Percentiles rank a stretch among this genome's conserved stretches.
Evolutionary conservation across 2,113 vertebrate genomes (phyloP).

Genomic region (Halichoerus grypus): DNA sequence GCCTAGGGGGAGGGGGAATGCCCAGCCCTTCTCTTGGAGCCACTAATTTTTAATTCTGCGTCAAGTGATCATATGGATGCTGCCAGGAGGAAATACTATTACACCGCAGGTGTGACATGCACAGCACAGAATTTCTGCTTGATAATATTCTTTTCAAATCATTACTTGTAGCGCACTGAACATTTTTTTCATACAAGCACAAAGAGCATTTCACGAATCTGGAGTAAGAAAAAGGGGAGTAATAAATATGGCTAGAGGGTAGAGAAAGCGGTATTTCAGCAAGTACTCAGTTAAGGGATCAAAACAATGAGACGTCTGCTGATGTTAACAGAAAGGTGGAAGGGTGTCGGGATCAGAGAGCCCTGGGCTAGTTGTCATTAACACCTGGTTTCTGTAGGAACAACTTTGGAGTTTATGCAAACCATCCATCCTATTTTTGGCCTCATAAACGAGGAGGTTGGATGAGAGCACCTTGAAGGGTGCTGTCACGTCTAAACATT

Average conservation of each 20-base stretch:
- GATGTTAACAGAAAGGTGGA: conserved; percentile 35
- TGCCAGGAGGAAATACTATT: conserved; percentile 71
- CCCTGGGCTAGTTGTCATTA: background rate
- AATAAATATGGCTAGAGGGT: conserved; percentile 13
- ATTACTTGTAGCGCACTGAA: conserved; percentile 40
- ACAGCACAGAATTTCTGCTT: conserved; percentile 51
- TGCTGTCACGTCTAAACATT: background rate
- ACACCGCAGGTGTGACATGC: conserved; percentile 36
- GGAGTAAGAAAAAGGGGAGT: background rate
- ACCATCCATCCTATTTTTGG: background rate
- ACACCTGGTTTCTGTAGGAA: conserved; percentile 31
- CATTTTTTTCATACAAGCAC: conserved; percentile 35
- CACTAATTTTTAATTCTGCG: conserved; percentile 74
- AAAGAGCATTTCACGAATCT: conserved; percentile 61
- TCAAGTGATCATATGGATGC: conserved; percentile 72
- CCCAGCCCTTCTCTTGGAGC: background rate
- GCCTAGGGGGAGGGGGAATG: background rate
- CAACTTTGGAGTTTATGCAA: conserved; percentile 28
- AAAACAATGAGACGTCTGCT: background rate
- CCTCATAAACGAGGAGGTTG: conserved; percentile 26
- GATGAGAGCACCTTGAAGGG: background rate
- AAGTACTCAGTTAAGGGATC: conserved; percentile 45
- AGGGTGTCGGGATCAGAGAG: background rate
- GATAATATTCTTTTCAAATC: conserved; percentile 58
- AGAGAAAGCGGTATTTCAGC: conserved; percentile 27